phyloP scores from a whole-genome alignment of 2,888 invertebrate genomes.

The Hemaris fuciformis region DNA sequence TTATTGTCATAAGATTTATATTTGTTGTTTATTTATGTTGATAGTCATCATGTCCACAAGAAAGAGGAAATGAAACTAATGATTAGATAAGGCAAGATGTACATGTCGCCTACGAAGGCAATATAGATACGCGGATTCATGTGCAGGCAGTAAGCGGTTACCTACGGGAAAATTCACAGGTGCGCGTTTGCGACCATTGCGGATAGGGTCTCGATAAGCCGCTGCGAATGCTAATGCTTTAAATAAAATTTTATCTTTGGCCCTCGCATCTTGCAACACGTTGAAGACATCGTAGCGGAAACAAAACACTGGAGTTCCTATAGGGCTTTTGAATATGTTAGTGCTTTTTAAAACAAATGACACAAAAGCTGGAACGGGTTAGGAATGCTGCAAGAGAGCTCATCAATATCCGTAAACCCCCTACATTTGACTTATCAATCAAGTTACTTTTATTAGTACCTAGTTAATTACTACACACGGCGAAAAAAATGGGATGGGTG shows the following conservation, averaged over 20 bases:
- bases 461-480: too few species aligned
- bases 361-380: too few species aligned
- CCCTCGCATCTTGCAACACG: constrained; percentile 26
- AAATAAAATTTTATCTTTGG: constrained; percentile 67
- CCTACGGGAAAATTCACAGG: constrained; percentile 39
- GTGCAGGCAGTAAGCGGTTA: constrained; percentile 6
- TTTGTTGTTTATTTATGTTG: neutral
- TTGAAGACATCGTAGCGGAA: neutral
- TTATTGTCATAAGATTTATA: too few species aligned
- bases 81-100: constrained; percentile 18
- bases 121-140: constrained; percentile 3
- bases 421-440: too few species aligned
- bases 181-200: constrained; percentile 44
- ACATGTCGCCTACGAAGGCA: constrained; percentile 10
- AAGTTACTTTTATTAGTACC: too few species aligned
- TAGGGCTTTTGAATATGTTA: too few species aligned
- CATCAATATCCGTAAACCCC: too few species aligned
- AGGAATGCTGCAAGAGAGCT: too few species aligned
- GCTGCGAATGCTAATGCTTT: constrained; percentile 61
- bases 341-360: too few species aligned
- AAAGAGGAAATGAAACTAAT: neutral
- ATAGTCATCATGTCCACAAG: neutral
- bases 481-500: too few species aligned
- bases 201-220: constrained; percentile 55
- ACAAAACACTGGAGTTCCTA: neutral